Base-by-base conservation (phyloP, 2,888 invertebrate species). In the Xylota segnis region DNA sequence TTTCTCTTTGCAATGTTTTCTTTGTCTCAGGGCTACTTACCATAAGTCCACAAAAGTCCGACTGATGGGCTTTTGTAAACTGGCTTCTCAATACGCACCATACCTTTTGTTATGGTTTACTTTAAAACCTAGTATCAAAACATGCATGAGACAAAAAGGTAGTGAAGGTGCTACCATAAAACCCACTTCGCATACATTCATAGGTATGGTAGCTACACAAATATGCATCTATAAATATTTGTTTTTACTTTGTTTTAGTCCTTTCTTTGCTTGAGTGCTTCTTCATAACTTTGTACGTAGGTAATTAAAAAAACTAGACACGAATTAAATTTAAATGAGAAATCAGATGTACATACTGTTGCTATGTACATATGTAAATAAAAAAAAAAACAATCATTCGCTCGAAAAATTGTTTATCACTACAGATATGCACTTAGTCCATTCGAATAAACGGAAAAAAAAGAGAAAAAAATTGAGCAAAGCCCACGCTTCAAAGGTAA, bases 31-130 rank as follows among this genome's bases (percentile, higher is more conserved):
- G 43, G 43, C 65, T 58, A 75, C 40, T 75, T 58, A 66, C 16
- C 65, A 66, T 75, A 75, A 65, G 54, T 65, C 54, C 27, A 65
- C 56, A 56, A 52, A 54, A 59, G 32, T 63, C 56, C 65, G 63
- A 45, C 45, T 56, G 34, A 32, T 65, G 45, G 23, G 47, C 47
- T 29, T 16, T 56, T 68, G 14, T 6, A 50, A 47, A 32, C 65
- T 65, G 34, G 34, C 45, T 50, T 16, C 16, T 40, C 45, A 23
- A 14, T 34, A 0, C 34, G 7, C 34, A 23, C 34, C 54, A 43
- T 56, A 56, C 56, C 29, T 50, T 29, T 32, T 52, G 37, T 37
- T 54, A 68, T 54, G 68, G 68, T 68, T 54, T 54, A 43, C 68
- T 56, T 40, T 47, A 58, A 32, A 47, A 47, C 12, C 45, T 23